Percentiles rank a stretch among this genome's conserved stretches.
phyloP scores from a whole-genome alignment of 2,797 vertebrate genomes.

The Parauchenoglanis ngamensis region DNA sequence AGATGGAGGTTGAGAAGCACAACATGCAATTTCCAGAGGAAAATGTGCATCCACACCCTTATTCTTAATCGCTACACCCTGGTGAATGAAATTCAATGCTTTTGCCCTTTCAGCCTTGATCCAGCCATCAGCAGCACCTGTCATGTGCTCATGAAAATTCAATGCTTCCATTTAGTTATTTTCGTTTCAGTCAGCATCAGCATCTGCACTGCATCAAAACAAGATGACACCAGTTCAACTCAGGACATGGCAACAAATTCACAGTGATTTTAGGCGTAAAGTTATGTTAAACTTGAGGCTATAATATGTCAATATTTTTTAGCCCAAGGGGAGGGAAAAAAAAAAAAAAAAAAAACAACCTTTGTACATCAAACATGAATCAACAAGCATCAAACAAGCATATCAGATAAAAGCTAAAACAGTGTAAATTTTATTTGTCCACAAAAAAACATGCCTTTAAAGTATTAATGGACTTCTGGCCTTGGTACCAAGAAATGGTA shows the following conservation, averaged over 20 bases:
- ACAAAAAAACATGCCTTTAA: neutral
- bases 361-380: neutral
- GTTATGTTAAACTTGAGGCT: neutral
- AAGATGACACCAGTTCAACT: neutral
- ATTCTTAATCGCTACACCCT: neutral
- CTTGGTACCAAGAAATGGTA: neutral
- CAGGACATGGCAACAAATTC: neutral
- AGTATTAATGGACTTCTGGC: neutral
- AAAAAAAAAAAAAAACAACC: neutral
- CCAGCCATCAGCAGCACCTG: conserved; percentile 15
- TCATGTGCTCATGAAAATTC: conserved; percentile 25
- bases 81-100: conserved; percentile 22
- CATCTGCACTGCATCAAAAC: neutral
- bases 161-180: conserved; percentile 25
- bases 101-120: conserved; percentile 7
- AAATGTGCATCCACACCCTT: neutral
- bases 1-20: conserved; percentile 12
- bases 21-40: conserved; percentile 5
- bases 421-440: neutral
- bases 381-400: too few relatives aligned
- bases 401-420: neutral
- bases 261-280: neutral
- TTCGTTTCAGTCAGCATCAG: conserved; percentile 10
- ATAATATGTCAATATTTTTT: neutral
- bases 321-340: too few relatives aligned